Base-by-base conservation (phyloP, 30 jellyfish, hydroid and myxozoan genomes). In the Pseudorhiza aurosa region DNA sequence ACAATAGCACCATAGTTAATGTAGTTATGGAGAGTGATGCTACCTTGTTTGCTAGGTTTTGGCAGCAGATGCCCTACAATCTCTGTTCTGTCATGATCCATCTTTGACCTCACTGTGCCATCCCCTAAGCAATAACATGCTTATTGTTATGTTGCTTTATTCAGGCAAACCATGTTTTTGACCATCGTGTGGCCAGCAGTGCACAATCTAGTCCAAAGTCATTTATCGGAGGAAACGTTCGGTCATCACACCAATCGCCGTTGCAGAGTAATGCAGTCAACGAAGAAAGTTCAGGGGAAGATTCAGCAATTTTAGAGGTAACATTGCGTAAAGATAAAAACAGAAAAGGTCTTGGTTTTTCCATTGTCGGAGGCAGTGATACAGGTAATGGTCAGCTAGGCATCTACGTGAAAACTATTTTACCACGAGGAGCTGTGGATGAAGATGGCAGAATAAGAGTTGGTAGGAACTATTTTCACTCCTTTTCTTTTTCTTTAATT, bases 361-460 rank as follows among this genome's bases (percentile, higher is more conserved):
- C 98, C 1, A 91, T 91, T n/a, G 94, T 81, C 35, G 98, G 98
- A 24, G 98, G 98, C 27, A 71, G 81, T n/a, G 91, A 83, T 50
- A 31, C 87, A 15, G 96, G 70, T 0, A 72, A 55, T 8, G 87
- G 88, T 32, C 71, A 53, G 64, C 65, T 87, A 15, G 96, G 95
- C 10, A 83, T 89, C 43, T 67, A 60, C 40, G 88, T 91, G 35
- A 91, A 83, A 51, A 83, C 84, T 7, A 91, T 91, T 12, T 44
- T 91, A 25, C 95, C 96, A 6, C 96, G 95, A 12, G 98, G 98
- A 9, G 84, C 90, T 2, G 98, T 83, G 29, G 95, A 95, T 1
- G 95, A 70, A 31, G 96, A 91, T 77, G 98, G 98, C 65, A 68
- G 96, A 26, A 68, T 91, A 17, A 64, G 58, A 39, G 81, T 91